phyloP scores from a whole-genome alignment of 2,888 invertebrate species.

The Caenorhabditis angaria region DNA sequence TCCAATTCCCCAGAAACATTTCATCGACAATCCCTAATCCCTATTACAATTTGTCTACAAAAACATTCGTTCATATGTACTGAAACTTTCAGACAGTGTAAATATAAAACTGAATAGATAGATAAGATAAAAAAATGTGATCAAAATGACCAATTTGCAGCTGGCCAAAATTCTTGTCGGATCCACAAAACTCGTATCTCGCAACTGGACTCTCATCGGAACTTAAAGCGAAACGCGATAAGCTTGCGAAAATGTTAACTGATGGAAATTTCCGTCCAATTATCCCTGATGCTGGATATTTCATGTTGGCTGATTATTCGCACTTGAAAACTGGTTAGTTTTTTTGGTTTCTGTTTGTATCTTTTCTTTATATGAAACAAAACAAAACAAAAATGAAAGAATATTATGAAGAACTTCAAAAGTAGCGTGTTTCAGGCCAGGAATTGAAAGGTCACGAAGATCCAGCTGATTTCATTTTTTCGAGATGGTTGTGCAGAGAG shows the following conservation, averaged over 20 bases:
- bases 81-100: no score
- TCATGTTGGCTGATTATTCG: conserved; percentile 92
- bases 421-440: conserved; percentile 5
- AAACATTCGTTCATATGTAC: no score
- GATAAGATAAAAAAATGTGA: no score
- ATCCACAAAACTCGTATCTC: conserved; percentile 80
- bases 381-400: no score
- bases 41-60: no score
- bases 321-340: conserved; percentile 49
- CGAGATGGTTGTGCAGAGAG: conserved; percentile 93
- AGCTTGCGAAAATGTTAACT: conserved; percentile 80
- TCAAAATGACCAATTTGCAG: no score
- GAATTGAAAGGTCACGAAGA: conserved; percentile 43
- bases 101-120: no score
- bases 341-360: not conserved
- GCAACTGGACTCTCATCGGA: conserved; percentile 81
- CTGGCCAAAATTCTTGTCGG: conserved; percentile 35
- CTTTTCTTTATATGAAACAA: not conserved
- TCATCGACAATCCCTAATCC: no score
- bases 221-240: conserved; percentile 83
- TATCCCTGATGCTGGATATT: conserved; percentile 95
- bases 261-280: conserved; percentile 76
- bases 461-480: conserved; percentile 85
- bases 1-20: no score
- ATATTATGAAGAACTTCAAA: not conserved